phyloP scores from a whole-genome alignment of 2,888 invertebrate genomes.

The Xanthorhoe spadicearia region DNA sequence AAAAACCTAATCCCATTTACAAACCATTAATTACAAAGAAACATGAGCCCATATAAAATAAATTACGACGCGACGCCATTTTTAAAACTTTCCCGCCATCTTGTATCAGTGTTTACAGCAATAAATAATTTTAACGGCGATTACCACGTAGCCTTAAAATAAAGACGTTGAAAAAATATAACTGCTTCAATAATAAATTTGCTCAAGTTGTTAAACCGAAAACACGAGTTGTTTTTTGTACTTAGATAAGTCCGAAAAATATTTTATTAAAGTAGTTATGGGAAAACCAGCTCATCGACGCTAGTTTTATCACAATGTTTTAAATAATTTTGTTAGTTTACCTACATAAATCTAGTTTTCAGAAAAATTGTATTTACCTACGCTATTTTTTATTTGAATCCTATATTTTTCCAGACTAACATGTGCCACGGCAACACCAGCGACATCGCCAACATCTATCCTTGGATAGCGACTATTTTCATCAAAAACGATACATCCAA shows the following conservation, averaged over 20 bases:
- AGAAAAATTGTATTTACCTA: too few relatives aligned
- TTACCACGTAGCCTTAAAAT: constrained; percentile 37
- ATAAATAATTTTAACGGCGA: constrained; percentile 46
- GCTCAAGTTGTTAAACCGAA: background rate
- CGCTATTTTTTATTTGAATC: too few relatives aligned
- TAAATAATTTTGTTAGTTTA: too few relatives aligned
- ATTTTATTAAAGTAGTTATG: too few relatives aligned
- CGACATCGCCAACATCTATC: constrained; percentile 53
- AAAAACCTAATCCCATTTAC: constrained; percentile 1
- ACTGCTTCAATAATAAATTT: background rate
- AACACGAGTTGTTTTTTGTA: too few relatives aligned
- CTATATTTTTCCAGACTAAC: constrained; percentile 29
- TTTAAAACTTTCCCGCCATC: constrained; percentile 43
- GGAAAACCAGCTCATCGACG: too few relatives aligned
- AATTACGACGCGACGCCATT: constrained; percentile 10
- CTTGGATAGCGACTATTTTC: constrained; percentile 72
- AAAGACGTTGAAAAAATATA: constrained; percentile 22
- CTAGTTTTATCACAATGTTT: too few relatives aligned
- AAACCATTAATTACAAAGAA: constrained; percentile 15
- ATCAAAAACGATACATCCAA: constrained; percentile 59
- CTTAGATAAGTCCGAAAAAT: too few relatives aligned
- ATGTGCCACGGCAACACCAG: constrained; percentile 32
- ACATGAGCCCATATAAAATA: background rate
- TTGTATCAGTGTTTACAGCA: constrained; percentile 46
- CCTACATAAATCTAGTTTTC: too few relatives aligned